Conservation (phyloP, 2,888 invertebrate species). For the Mycalesis mineus region DNA sequence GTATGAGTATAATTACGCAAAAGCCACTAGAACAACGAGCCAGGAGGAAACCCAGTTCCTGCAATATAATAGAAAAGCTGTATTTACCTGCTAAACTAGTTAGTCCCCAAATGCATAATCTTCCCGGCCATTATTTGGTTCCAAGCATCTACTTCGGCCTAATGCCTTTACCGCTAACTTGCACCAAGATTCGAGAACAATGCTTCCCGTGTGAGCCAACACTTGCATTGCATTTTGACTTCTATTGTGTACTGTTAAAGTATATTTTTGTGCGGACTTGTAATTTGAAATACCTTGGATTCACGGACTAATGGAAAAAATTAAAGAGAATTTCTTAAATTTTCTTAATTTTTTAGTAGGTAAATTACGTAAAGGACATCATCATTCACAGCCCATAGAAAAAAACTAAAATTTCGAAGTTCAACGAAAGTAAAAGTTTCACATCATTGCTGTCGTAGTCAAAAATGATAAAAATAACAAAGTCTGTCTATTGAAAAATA, state of each 20-base stretch:
- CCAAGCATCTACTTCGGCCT: background rate
- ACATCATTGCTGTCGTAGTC: too few species aligned
- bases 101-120: background rate
- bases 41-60: too few species aligned
- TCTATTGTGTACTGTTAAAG: background rate
- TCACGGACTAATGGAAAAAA: background rate
- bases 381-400: too few species aligned
- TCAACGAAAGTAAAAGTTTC: too few species aligned
- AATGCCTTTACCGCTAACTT: conserved; percentile 1
- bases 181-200: conserved; percentile 5
- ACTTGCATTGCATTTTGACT: background rate
- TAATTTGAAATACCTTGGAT: background rate
- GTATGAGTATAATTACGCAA: too few species aligned
- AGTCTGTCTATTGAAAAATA: too few species aligned
- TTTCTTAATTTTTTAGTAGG: too few species aligned
- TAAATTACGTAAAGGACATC: too few species aligned
- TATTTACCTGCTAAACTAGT: background rate
- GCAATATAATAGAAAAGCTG: too few species aligned
- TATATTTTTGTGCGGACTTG: background rate
- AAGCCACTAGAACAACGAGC: too few species aligned
- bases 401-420: too few species aligned
- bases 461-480: too few species aligned
- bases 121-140: background rate
- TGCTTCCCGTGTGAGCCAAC: background rate
- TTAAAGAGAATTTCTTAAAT: background rate